Percentiles rank a stretch among this genome's conserved stretches.
phyloP scores from a whole-genome alignment of 2,113 vertebrate species.

The Gracilinanus agilis region DNA sequence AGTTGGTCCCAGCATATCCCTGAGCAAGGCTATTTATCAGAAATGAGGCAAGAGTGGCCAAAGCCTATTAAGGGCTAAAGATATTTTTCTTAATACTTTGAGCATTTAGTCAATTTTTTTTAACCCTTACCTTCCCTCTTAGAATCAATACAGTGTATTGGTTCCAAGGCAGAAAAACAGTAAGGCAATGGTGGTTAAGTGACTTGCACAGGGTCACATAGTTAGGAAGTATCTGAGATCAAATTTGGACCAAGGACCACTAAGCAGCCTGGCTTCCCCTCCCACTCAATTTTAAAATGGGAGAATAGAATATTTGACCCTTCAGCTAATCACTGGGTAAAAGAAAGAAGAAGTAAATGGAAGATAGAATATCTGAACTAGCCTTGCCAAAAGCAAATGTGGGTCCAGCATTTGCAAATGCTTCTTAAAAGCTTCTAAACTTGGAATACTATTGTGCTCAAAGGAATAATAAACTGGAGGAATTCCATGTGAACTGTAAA shows the following conservation, averaged over 20 bases:
- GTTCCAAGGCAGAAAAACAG: too few relatives aligned
- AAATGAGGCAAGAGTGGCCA: not conserved
- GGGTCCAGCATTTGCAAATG: not conserved
- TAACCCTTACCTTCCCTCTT: too few relatives aligned
- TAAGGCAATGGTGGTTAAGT: too few relatives aligned
- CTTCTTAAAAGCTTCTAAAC: not conserved
- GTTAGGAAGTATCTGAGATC: too few relatives aligned
- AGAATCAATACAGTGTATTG: too few relatives aligned
- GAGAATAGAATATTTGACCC: not conserved
- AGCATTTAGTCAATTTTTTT: not conserved
- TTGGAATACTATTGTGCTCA: too few relatives aligned
- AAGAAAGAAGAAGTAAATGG: not conserved
- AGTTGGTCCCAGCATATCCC: too few relatives aligned
- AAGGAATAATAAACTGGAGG: too few relatives aligned
- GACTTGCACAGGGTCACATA: too few relatives aligned
- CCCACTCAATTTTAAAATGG: not conserved
- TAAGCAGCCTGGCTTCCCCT: too few relatives aligned
- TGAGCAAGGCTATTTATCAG: not conserved
- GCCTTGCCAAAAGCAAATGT: not conserved
- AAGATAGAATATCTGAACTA: not conserved
- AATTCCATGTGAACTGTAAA: too few relatives aligned
- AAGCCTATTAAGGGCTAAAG: not conserved
- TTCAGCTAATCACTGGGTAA: not conserved
- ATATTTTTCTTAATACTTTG: not conserved
- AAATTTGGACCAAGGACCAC: too few relatives aligned